These are phyloP conservation scores for Philonicus albiceps DNA, from an alignment of 2,888 invertebrate genomes.

Conservation along the genomic window DNA sequence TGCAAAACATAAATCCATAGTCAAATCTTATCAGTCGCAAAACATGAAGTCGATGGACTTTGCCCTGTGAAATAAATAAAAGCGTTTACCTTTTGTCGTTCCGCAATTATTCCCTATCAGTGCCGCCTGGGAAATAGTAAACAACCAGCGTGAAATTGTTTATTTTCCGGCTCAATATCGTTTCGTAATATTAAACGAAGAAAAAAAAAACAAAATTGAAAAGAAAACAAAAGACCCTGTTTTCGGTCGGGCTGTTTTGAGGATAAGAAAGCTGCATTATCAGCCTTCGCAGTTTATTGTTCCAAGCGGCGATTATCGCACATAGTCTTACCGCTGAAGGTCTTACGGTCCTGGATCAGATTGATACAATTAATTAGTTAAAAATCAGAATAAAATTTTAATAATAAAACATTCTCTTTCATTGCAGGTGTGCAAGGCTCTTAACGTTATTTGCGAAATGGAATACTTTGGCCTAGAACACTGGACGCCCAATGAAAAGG, in stretches of 20 bases:
- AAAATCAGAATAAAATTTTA: not conserved
- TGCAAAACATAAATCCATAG: not conserved
- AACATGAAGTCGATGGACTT: not conserved
- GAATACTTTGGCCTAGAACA: slow-evolving; percentile 88
- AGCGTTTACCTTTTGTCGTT: slow-evolving; percentile 8
- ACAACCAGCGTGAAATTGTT: not conserved
- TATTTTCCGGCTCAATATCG: not conserved
- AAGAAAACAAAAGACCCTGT: not conserved
- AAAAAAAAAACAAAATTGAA: not conserved
- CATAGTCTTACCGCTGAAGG: not conserved
- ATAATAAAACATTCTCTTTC: slow-evolving; percentile 19
- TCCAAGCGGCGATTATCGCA: not conserved
- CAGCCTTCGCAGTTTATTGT: not conserved
- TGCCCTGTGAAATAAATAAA: not conserved
- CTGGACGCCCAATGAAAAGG: slow-evolving; percentile 63
- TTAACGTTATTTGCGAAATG: slow-evolving; percentile 83
- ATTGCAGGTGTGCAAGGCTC: slow-evolving; percentile 79
- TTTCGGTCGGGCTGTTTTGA: not conserved
- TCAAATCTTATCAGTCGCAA: not conserved
- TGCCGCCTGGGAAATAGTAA: not conserved
- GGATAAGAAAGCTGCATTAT: not conserved
- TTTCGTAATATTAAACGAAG: not conserved
- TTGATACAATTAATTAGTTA: not conserved
- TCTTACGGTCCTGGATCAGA: not conserved
- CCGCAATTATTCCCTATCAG: slow-evolving; percentile 6